These are phyloP conservation scores for Calonectris borealis DNA, from an alignment of 2,113 vertebrate genomes.

Conservation along the genomic window DNA sequence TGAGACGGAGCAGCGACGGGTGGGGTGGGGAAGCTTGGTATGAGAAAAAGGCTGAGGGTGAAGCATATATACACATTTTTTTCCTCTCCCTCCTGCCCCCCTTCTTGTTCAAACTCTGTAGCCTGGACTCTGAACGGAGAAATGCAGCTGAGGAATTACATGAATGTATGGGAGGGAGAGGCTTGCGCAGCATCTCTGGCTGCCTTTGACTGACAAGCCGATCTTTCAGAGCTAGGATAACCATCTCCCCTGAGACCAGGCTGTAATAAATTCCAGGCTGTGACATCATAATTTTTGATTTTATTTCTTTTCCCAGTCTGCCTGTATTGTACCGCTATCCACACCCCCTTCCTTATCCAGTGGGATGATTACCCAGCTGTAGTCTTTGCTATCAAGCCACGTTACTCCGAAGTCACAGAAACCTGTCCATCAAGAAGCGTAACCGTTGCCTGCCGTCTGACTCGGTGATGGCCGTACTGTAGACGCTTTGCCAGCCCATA, in stretches of 20 bases:
- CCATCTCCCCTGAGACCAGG: not conserved
- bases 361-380: not conserved
- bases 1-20: not conserved
- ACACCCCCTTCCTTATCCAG: not conserved
- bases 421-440: not conserved
- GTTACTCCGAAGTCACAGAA: not conserved
- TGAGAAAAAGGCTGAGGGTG: constrained; percentile 43
- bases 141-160: constrained; percentile 53
- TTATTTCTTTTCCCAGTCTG: not conserved
- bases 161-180: constrained; percentile 55
- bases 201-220: not conserved
- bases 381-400: not conserved
- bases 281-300: not conserved
- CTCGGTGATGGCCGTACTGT: not conserved
- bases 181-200: constrained; percentile 10
- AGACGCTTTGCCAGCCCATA: not conserved
- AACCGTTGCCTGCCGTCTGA: not conserved
- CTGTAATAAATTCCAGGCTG: not conserved
- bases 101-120: not conserved
- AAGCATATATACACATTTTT: not conserved
- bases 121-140: not conserved
- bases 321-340: rapidly evolving
- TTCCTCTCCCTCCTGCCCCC: not conserved
- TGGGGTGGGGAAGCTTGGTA: constrained; percentile 30
- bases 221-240: not conserved